These are phyloP conservation scores for Gasteruption jaculator DNA, from an alignment of 2,888 invertebrate genomes.

Conservation along the genomic window DNA sequence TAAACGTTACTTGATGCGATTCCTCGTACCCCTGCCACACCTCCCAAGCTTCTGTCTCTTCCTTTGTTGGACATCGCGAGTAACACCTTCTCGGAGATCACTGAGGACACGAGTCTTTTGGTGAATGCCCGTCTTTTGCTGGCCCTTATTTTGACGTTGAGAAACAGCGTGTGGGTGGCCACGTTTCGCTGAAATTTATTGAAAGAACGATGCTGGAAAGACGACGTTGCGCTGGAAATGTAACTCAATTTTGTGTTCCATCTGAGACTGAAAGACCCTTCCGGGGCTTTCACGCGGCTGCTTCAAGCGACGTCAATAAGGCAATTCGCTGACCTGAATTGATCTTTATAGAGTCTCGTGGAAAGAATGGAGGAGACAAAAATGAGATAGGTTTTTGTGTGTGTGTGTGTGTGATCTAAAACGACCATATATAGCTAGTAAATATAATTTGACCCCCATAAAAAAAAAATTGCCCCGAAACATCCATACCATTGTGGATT, in stretches of 20 bases:
- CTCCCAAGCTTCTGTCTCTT: constrained; percentile 17
- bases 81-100: constrained; percentile 19
- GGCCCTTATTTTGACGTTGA: constrained; percentile 11
- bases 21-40: constrained; percentile 1
- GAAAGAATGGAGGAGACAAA: too few relatives aligned
- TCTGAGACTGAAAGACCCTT: constrained; percentile 45
- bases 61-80: constrained; percentile 13
- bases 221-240: constrained; percentile 25
- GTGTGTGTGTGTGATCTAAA: too few relatives aligned
- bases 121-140: constrained; percentile 5
- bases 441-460: too few relatives aligned
- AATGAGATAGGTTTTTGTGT: too few relatives aligned
- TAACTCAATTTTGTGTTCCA: constrained; percentile 50
- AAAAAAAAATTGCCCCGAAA: too few relatives aligned
- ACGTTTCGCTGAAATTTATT: constrained; percentile 29
- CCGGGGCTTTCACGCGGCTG: constrained; percentile 32
- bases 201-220: constrained; percentile 27
- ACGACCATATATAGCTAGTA: too few relatives aligned
- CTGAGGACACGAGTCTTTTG: constrained; percentile 29
- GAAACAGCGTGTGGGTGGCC: constrained; percentile 2
- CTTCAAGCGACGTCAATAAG: constrained; percentile 50
- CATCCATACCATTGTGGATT: too few relatives aligned
- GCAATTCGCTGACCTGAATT: constrained; percentile 49
- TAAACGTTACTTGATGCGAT: constrained; percentile 36
- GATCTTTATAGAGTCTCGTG: constrained; percentile 38